Base-by-base conservation (phyloP, 2,888 invertebrate species). In the Notodromas monacha region DNA sequence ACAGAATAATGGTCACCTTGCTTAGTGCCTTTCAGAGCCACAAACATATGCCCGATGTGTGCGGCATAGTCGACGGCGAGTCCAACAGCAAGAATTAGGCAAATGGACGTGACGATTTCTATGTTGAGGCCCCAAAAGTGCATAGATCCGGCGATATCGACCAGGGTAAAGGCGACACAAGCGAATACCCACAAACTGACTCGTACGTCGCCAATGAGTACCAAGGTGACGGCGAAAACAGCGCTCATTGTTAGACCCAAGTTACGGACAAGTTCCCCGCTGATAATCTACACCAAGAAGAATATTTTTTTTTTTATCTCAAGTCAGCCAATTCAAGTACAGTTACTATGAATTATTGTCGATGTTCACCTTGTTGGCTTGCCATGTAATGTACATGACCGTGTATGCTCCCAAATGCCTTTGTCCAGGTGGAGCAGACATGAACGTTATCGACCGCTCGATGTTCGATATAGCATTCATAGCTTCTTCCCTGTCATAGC, bases 31-130 rank as follows among this genome's bases (percentile, higher is more conserved):
- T 38, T 40, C 11, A 48, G 40, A 6, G 49, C 46, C 38, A 49
- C 48, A 35, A 55, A 56, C 30, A 50, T 51, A 34, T 54, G 44
- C 11, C 51, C 55, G 27, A 56, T 43, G 38, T 56, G 56, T 2
- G 54, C 53, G 1, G 55, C 51, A 37, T 55, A 57, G 43, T 57
- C 56, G 2, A 57, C 54, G 15, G 55, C 51, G 14, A 56, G 41
- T 26, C 56, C 56, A 21, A 52, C 51, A 35, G 54, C 51, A 15
- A 56, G 41, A 21, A 56, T 44, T 12, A 55, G 41, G 36, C 51
- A 48, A 29, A 56, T 50, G 33, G 52, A 50, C 6, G 55, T 49
- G 3, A 53, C 51, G 31, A 54, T 54, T 40, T 57, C 56, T 29
- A 56, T 45, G 15, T 54, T 50, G 28, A 56, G 41, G 21, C 50